A percentile compares a stretch with the other conserved stretches of the same genome.
Evolutionary conservation across 2,113 vertebrate genomes (phyloP).

Genomic region (Fulmarus glacialis): DNA sequence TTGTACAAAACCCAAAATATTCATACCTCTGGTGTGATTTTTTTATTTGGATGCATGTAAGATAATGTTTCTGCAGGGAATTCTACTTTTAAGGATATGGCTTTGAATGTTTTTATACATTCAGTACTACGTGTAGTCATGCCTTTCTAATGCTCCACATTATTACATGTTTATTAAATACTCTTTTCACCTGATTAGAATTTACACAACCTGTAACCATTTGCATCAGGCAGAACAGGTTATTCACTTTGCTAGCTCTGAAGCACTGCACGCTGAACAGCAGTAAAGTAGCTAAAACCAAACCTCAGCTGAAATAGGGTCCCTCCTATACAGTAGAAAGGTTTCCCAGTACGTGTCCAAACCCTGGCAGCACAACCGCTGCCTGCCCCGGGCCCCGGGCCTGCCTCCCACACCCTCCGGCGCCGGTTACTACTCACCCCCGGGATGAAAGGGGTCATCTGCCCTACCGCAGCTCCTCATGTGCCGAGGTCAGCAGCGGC

Average conservation of each 20-base stretch:
- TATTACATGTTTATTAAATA: not conserved
- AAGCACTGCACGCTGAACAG: not conserved
- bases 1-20: not conserved
- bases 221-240: not conserved
- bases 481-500: not conserved
- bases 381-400: not conserved
- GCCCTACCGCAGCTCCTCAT: not conserved
- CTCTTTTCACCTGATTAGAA: not conserved
- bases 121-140: rapidly evolving
- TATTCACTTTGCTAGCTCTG: not conserved
- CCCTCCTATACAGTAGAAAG: rapidly evolving
- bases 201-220: not conserved
- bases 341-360: not conserved
- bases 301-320: too few species aligned
- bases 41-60: not conserved
- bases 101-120: not conserved
- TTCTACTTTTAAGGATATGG: not conserved
- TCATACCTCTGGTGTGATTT: not conserved
- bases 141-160: not conserved
- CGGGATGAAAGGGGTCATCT: not conserved
- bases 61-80: not conserved
- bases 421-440: not conserved
- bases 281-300: too few species aligned
- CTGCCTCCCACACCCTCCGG: rapidly evolving
- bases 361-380: not conserved